Evolutionary conservation across 2,888 invertebrate genomes (phyloP), one percentile per base, ranked within the genome.

Genomic region (Pelosia muscerda): DNA sequence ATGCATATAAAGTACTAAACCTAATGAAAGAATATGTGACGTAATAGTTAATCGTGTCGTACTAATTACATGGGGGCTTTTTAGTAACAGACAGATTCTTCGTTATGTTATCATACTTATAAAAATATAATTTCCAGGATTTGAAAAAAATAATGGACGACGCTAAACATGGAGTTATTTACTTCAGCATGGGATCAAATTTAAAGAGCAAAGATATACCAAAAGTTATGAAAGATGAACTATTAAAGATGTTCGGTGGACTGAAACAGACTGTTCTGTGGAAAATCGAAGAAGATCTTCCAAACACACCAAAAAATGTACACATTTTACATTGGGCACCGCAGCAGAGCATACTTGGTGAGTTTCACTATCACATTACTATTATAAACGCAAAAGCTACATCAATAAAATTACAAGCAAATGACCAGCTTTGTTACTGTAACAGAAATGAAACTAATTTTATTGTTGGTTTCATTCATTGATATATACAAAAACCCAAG

Each of bases 221-320:
- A 1, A 82, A 84, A 0, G 74, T 83, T 28, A 68, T 88, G 2
- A 89, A 87, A 67, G 73, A 74, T 13, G 81, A 77, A 0, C 76
- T 95, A 2, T 22, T 95, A 0, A 77, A 85, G n/a, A 84, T 90
- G 26, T 93, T 95, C 60, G 82, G 89, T 3, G 79, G 77, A 8
- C 75, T 95, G 34, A 91, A 92, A 57, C 93, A 95, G 74, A 91
- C 90, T 0, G 92, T 95, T 0, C 73, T 95, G n/a, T 95, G 94
- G 95, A 95, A 93, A 76, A 91, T 90, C 71, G 92, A 92, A 72
- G 88, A 88, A 57, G 73, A 71, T 0, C 56, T 90, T 19, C 81
- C 86, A 0, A 80, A 86, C 38, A 31, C 79, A 11, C 92, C 94
- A 0, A 81, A 81, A 8, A 95, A 95, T 75, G 89, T 95, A 0